Conservation (phyloP, 2,797 vertebrate genomes). For the Ammospiza maritima region DNA sequence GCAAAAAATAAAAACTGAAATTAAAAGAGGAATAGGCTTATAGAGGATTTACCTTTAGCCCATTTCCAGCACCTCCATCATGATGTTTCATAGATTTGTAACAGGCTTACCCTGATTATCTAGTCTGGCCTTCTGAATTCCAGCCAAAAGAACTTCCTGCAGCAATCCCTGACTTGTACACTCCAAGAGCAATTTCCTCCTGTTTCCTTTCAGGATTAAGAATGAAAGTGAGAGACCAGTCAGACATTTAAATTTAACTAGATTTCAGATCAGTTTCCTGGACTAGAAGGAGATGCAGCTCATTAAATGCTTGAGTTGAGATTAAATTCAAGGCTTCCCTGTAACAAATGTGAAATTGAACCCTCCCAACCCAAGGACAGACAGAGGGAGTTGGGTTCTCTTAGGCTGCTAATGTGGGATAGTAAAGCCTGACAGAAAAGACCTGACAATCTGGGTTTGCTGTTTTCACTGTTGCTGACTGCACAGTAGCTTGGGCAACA, state of each 20-base stretch:
- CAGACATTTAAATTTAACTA: neutral
- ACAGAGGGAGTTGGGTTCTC: neutral
- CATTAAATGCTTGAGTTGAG: neutral
- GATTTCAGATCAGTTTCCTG: neutral
- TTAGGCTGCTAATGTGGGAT: neutral
- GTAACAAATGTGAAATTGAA: neutral
- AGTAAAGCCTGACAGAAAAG: neutral
- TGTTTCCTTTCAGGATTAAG: slow-evolving; percentile 20
- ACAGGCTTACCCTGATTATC: neutral
- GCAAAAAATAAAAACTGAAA: slow-evolving; percentile 3
- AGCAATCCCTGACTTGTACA: neutral
- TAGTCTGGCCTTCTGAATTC: neutral
- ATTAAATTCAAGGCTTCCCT: neutral
- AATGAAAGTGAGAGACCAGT: neutral
- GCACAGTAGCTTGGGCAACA: neutral
- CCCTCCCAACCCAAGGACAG: neutral
- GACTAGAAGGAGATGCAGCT: neutral
- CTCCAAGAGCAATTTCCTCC: slow-evolving; percentile 6
- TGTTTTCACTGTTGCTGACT: neutral
- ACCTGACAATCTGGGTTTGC: neutral
- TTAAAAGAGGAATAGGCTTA: neutral
- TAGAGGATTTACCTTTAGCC: slow-evolving; percentile 49
- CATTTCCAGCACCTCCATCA: neutral
- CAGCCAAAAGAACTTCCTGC: neutral
- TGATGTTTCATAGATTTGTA: slow-evolving; percentile 14